Evolutionary conservation across 2,888 invertebrate species (phyloP).

Genomic region (Ophion ellenae): DNA sequence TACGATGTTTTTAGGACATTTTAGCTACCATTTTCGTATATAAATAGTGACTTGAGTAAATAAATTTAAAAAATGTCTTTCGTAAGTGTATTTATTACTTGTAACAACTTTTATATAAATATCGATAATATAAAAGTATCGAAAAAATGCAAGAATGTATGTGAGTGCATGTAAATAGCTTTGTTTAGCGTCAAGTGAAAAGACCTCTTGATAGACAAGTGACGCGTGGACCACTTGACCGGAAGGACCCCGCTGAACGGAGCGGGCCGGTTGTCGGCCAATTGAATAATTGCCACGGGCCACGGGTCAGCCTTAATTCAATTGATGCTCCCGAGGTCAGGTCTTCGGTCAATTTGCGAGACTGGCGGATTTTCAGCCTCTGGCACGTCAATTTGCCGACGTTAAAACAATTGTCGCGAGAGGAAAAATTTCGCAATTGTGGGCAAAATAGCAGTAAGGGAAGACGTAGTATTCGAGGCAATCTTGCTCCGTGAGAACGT

Average conservation of each 20-base stretch:
- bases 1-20: too few relatives aligned
- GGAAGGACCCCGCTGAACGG: constrained; percentile 34
- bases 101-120: too few relatives aligned
- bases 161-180: too few relatives aligned
- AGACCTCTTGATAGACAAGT: constrained; percentile 13
- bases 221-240: constrained; percentile 33
- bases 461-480: constrained; percentile 3
- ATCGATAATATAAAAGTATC: too few relatives aligned
- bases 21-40: too few relatives aligned
- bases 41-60: too few relatives aligned
- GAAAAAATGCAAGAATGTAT: too few relatives aligned
- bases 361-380: constrained; percentile 8
- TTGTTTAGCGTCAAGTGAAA: too few relatives aligned
- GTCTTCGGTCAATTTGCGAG: neutral
- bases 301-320: constrained; percentile 40
- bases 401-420: neutral
- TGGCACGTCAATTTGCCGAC: neutral
- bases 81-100: too few relatives aligned
- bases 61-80: too few relatives aligned
- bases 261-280: constrained; percentile 46
- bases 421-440: constrained; percentile 17
- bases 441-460: neutral
- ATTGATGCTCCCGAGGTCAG: constrained; percentile 51
- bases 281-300: constrained; percentile 61
- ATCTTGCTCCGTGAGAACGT: constrained; percentile 15